A percentile compares a stretch with the other conserved stretches of the same genome.
Conservation (phyloP, 64 coral and sea anemone genomes). For the Platygyra sinensis region DNA sequence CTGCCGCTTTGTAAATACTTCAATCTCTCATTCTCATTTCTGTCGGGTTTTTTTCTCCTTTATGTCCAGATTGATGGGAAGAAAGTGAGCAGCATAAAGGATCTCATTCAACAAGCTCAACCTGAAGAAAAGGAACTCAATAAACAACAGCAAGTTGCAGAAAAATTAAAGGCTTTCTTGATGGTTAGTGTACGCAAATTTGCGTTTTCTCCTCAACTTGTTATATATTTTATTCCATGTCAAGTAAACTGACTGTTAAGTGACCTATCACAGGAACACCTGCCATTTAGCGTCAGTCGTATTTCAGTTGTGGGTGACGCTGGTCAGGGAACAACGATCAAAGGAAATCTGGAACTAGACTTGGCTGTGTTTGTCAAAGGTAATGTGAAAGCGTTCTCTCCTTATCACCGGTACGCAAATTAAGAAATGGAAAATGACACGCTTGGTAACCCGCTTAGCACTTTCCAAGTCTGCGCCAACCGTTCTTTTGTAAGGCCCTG, state of each 20-base stretch:
- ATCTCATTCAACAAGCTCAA: constrained; percentile 71
- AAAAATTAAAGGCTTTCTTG: constrained; percentile 67
- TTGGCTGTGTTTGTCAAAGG: constrained; percentile 94
- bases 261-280: constrained; percentile 57
- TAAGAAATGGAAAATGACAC: no score
- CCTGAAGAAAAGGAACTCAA: constrained; percentile 60
- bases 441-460: no score
- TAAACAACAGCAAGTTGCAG: constrained; percentile 73
- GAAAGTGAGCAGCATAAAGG: constrained; percentile 73
- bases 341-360: constrained; percentile 63
- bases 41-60: not conserved
- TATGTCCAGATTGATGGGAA: constrained; percentile 26
- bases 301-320: constrained; percentile 70
- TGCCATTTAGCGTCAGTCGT: constrained; percentile 89
- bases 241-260: not conserved
- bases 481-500: no score
- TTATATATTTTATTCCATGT: not conserved
- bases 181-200: constrained; percentile 40
- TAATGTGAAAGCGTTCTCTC: not conserved
- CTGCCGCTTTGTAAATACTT: not conserved
- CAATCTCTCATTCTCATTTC: not conserved
- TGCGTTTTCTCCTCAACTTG: not conserved
- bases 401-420: not conserved
- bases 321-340: constrained; percentile 78
- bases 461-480: no score